Evolutionary conservation across 2,797 vertebrate genomes (phyloP).

Genomic region (Microchirus variegatus): DNA sequence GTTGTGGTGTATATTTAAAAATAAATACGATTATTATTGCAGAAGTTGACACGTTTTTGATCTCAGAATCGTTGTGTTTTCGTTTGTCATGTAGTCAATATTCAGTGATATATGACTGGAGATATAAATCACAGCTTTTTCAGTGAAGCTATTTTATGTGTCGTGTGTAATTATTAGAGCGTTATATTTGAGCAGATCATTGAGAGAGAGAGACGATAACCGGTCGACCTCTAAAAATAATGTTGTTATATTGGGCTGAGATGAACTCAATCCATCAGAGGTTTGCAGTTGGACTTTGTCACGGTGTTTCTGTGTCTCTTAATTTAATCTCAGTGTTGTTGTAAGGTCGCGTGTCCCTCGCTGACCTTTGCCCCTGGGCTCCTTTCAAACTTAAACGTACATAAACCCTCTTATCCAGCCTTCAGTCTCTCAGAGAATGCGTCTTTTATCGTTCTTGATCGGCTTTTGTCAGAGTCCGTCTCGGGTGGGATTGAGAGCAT

Average conservation of each 20-base stretch:
- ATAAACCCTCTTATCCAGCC: slow-evolving; percentile 57
- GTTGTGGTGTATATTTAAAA: too few relatives aligned
- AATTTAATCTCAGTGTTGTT: slow-evolving; percentile 5
- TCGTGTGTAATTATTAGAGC: too few relatives aligned
- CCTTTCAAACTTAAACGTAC: slow-evolving; percentile 25
- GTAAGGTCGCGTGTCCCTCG: background rate
- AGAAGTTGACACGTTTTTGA: too few relatives aligned
- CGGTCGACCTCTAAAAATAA: too few relatives aligned
- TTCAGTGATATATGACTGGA: too few relatives aligned
- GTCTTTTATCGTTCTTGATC: slow-evolving; percentile 58
- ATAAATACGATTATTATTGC: too few relatives aligned
- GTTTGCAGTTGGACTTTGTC: slow-evolving; percentile 1
- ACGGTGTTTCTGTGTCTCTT: background rate
- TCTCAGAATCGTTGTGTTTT: too few relatives aligned
- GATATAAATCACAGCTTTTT: too few relatives aligned
- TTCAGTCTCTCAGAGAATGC: slow-evolving; percentile 22
- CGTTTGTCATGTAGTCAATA: too few relatives aligned
- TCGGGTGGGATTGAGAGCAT: slow-evolving; percentile 40
- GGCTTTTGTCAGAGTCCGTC: slow-evolving; percentile 37
- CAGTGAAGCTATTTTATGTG: too few relatives aligned
- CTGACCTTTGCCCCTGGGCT: slow-evolving; percentile 39
- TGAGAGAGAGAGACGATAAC: too few relatives aligned
- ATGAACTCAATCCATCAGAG: background rate
- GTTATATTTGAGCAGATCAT: too few relatives aligned
- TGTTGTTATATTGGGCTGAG: background rate